These are phyloP conservation scores for Macropis europaea DNA, from an alignment of 2,888 invertebrate species.

Conservation along the genomic window DNA sequence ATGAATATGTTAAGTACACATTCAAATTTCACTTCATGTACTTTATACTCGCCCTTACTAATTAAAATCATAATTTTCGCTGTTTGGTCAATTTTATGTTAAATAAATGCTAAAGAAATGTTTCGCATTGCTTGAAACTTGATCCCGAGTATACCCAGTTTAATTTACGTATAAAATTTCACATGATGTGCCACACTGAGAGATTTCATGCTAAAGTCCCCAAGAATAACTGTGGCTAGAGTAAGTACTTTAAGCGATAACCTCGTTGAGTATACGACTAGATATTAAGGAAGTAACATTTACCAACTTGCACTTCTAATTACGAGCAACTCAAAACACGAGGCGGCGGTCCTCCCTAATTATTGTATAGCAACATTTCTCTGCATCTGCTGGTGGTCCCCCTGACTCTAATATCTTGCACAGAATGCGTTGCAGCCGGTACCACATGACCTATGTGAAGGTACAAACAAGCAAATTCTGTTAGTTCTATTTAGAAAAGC, in stretches of 20 bases:
- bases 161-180: background rate
- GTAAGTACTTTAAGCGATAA: background rate
- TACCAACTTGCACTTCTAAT: slow-evolving; percentile 11
- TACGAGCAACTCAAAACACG: slow-evolving; percentile 10
- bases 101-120: too few species aligned
- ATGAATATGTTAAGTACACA: too few species aligned
- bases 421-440: background rate
- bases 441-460: background rate
- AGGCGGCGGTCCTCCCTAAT: slow-evolving; percentile 7
- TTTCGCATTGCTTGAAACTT: too few species aligned
- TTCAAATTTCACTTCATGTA: too few species aligned
- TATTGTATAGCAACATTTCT: slow-evolving; percentile 15
- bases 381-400: background rate
- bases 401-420: background rate
- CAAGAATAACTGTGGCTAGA: background rate
- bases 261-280: background rate
- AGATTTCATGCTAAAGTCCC: background rate
- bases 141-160: too few species aligned
- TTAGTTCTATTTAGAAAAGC: too few species aligned
- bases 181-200: background rate
- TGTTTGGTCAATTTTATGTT: too few species aligned
- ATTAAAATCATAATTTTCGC: too few species aligned
- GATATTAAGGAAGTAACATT: slow-evolving; percentile 14
- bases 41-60: too few species aligned
- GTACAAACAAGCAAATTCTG: background rate